A percentile compares a stretch with the other conserved stretches of the same genome.
Evolutionary conservation across 2,888 invertebrate genomes (phyloP).

Genomic region (Sinhomidia bicolor): DNA sequence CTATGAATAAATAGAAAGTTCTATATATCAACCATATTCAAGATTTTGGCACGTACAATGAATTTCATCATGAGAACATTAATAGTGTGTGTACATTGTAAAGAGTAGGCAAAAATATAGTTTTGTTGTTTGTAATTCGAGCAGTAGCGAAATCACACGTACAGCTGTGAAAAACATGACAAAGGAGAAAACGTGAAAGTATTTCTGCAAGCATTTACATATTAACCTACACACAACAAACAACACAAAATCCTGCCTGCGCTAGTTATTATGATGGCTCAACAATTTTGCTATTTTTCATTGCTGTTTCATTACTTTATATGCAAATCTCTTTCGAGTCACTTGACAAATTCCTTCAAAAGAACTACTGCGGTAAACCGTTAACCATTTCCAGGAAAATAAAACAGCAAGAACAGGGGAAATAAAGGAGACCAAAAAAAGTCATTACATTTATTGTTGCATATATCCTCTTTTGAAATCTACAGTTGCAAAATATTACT

Average conservation of each 20-base stretch:
- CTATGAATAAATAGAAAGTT: no score
- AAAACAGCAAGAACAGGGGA: neutral
- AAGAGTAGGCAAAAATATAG: neutral
- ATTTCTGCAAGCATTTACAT: no score
- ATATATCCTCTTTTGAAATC: no score
- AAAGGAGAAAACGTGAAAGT: no score
- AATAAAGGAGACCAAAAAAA: no score
- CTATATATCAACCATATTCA: neutral
- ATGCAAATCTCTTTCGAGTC: constrained; percentile 30
- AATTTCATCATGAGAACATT: no score
- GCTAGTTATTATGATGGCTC: neutral
- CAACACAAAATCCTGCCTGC: neutral
- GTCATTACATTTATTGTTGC: no score
- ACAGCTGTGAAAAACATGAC: neutral
- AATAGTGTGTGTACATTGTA: no score
- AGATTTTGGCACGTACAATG: constrained; percentile 20
- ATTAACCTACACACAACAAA: no score
- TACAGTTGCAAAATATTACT: neutral
- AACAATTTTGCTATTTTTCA: neutral
- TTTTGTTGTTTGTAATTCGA: neutral
- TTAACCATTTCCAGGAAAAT: constrained; percentile 7
- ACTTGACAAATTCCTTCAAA: constrained; percentile 35
- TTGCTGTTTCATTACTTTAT: constrained; percentile 3
- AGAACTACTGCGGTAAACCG: neutral
- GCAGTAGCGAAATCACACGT: neutral